Conservation (phyloP, 1,140 invertebrate species). For the Capitella teleta region DNA sequence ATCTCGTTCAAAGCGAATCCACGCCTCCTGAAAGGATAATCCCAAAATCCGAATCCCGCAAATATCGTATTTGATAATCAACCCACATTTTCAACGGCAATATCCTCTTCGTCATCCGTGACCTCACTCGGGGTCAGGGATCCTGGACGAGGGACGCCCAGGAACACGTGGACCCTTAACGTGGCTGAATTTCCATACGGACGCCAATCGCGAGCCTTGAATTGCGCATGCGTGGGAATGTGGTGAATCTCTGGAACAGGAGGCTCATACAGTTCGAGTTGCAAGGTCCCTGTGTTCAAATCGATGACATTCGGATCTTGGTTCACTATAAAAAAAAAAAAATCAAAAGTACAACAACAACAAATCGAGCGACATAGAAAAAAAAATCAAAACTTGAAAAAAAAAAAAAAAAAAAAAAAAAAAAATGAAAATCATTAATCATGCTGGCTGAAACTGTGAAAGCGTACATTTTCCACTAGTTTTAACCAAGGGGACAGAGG, state of each 20-base stretch:
- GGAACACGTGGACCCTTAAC: conserved; percentile 32
- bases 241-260: conserved; percentile 26
- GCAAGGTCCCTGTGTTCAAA: conserved; percentile 25
- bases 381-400: no score
- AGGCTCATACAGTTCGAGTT: conserved; percentile 27
- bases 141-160: conserved; percentile 26
- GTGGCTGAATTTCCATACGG: conserved; percentile 29
- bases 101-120: conserved; percentile 36
- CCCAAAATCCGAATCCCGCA: background rate
- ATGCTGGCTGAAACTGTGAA: no score
- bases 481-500: conserved; percentile 26
- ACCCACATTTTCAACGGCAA: no score
- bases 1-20: conserved; percentile 28
- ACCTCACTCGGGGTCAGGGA: conserved; percentile 34
- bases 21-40: conserved; percentile 22
- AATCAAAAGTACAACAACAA: no score
- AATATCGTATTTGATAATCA: no score
- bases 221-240: conserved; percentile 21
- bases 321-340: no score
- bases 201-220: conserved; percentile 18
- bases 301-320: no score
- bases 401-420: no score
- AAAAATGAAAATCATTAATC: no score
- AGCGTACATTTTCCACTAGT: background rate
- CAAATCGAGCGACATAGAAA: no score